Percentiles rank a stretch among this genome's conserved stretches.
phyloP scores from a whole-genome alignment of 2,888 invertebrate species.

The Synergus itoensis region DNA sequence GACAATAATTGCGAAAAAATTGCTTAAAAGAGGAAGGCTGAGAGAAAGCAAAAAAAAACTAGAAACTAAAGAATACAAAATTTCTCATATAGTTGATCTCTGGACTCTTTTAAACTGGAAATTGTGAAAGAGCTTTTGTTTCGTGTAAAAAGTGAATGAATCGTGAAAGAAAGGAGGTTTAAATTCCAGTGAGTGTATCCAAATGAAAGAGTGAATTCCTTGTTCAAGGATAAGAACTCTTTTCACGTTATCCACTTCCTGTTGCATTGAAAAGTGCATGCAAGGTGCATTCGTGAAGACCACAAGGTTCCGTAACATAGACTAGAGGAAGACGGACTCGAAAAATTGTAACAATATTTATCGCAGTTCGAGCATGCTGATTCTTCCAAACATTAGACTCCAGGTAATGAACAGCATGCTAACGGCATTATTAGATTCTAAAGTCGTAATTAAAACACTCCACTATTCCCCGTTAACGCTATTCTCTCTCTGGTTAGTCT shows the following conservation, averaged over 20 bases:
- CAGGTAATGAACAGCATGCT: constrained; percentile 69
- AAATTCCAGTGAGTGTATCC: neutral
- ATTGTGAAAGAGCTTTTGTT: constrained; percentile 19
- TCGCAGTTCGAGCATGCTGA: constrained; percentile 67
- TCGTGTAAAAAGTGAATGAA: neutral
- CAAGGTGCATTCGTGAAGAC: constrained; percentile 52
- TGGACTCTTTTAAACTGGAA: neutral
- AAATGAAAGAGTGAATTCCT: constrained; percentile 29
- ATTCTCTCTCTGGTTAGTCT: neutral
- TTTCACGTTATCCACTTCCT: constrained; percentile 42
- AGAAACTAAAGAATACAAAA: neutral
- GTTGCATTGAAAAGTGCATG: constrained; percentile 54
- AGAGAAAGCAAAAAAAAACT: neutral
- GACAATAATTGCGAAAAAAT: constrained; percentile 10
- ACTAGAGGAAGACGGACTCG: constrained; percentile 49
- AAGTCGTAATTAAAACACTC: constrained; percentile 30
- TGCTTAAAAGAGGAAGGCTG: constrained; percentile 8
- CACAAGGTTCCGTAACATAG: constrained; percentile 52
- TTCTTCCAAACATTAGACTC: constrained; percentile 75
- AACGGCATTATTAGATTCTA: constrained; percentile 30
- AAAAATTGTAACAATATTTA: constrained; percentile 47
- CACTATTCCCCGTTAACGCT: constrained; percentile 38
- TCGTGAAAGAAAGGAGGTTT: neutral
- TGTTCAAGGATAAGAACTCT: constrained; percentile 17
- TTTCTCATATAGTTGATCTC: neutral